Conservation (phyloP, 2,888 invertebrate genomes). For the Eristalis arbustorum region DNA sequence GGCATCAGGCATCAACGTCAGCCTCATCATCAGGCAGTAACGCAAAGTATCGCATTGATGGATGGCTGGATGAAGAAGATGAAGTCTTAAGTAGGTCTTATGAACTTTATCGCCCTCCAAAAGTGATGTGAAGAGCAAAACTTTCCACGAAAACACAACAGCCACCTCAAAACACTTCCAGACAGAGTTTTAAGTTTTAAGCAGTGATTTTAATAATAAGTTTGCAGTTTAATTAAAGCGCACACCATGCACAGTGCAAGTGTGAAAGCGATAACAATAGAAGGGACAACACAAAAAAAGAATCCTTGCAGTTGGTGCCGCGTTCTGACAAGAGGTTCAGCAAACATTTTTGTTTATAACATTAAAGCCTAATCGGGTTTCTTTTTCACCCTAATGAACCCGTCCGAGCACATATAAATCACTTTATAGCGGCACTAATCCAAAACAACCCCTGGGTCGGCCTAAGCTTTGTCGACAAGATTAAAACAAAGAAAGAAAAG, state of each 20-base stretch:
- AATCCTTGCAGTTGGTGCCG: neutral
- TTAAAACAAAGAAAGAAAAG: neutral
- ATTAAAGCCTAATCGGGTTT: slow-evolving; percentile 49
- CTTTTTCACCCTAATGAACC: slow-evolving; percentile 49
- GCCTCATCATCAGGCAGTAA: slow-evolving; percentile 38
- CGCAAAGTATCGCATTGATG: slow-evolving; percentile 49
- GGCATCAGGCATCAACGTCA: no score
- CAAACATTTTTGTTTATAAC: slow-evolving; percentile 1
- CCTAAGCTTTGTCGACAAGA: slow-evolving; percentile 42
- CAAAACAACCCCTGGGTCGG: slow-evolving; percentile 35
- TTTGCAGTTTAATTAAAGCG: slow-evolving; percentile 68
- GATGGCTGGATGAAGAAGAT: slow-evolving; percentile 50
- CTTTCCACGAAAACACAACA: slow-evolving; percentile 32
- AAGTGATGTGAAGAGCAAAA: slow-evolving; percentile 55
- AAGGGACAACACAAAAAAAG: neutral
- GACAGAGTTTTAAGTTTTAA: slow-evolving; percentile 36
- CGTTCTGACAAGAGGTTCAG: neutral
- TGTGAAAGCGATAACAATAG: slow-evolving; percentile 27
- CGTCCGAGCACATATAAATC: slow-evolving; percentile 23
- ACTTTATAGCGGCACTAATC: slow-evolving; percentile 32
- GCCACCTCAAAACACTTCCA: slow-evolving; percentile 40
- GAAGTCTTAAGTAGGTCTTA: slow-evolving; percentile 67
- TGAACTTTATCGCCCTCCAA: slow-evolving; percentile 55
- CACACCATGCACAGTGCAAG: slow-evolving; percentile 1
- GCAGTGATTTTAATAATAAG: slow-evolving; percentile 67